Evolutionary conservation across 1,140 invertebrate genomes (phyloP).

Genomic region (Eulimnadia texana): DNA sequence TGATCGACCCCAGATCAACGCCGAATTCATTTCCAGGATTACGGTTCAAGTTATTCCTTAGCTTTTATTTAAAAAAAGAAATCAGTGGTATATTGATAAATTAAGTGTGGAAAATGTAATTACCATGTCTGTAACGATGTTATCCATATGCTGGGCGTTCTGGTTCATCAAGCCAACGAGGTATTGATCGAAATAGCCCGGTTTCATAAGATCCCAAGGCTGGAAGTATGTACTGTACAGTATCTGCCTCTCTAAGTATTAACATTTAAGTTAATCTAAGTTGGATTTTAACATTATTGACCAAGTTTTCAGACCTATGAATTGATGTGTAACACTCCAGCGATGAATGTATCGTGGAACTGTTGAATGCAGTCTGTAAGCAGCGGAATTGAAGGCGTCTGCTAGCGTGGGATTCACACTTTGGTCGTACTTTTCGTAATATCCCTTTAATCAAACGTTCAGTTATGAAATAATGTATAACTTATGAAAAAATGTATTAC

Average conservation of each 20-base stretch:
- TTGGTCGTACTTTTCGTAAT: neutral
- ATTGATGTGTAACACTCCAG: neutral
- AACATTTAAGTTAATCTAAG: too few relatives aligned
- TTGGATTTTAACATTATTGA: too few relatives aligned
- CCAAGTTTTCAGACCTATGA: too few relatives aligned
- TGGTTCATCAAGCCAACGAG: slow-evolving; percentile 18
- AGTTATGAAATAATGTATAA: slow-evolving; percentile 21
- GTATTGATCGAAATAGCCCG: slow-evolving; percentile 19
- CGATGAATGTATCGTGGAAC: neutral
- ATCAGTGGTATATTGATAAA: neutral
- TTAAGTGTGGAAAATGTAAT: slow-evolving; percentile 5
- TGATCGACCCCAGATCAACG: slow-evolving; percentile 60
- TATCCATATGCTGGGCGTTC: slow-evolving; percentile 10
- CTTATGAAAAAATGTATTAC: neutral
- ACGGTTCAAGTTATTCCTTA: slow-evolving; percentile 31
- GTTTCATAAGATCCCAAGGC: slow-evolving; percentile 1
- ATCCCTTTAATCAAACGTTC: slow-evolving; percentile 23
- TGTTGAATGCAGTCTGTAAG: neutral
- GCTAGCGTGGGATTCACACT: neutral
- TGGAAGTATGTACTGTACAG: neutral
- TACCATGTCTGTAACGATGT: slow-evolving; percentile 9
- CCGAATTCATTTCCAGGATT: slow-evolving; percentile 42
- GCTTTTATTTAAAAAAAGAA: slow-evolving; percentile 21
- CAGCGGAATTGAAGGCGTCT: neutral
- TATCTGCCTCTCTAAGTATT: neutral